Percentiles rank a stretch among this genome's conserved stretches.
These are phyloP conservation scores for Temnothorax curvispinosus DNA, from an alignment of 1,140 invertebrate genomes.

Conservation along the genomic window DNA sequence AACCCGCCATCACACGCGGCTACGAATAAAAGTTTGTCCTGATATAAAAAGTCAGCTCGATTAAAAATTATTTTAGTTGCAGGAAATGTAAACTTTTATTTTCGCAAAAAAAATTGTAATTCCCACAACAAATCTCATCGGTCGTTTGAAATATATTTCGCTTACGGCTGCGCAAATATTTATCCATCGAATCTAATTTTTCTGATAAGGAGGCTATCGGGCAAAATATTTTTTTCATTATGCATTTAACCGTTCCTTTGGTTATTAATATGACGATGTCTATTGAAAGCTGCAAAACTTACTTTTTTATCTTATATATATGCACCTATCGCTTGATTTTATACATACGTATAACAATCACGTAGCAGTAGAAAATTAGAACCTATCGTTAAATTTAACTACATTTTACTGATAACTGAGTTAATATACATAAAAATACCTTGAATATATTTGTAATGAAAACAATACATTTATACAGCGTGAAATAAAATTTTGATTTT, in stretches of 20 bases:
- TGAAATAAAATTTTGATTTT: constrained; percentile 38
- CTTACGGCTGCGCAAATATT: constrained; percentile 47
- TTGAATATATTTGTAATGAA: constrained; percentile 20
- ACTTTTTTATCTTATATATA: not conserved
- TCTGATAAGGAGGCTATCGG: constrained; percentile 23
- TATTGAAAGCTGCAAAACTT: not conserved
- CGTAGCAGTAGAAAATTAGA: not conserved
- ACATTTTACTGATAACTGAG: constrained; percentile 16
- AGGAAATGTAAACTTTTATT: constrained; percentile 64
- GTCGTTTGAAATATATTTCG: constrained; percentile 57
- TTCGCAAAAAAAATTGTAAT: constrained; percentile 58
- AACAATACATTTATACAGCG: constrained; percentile 17
- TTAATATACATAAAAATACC: constrained; percentile 37
- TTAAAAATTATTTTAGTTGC: constrained; percentile 58
- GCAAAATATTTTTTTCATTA: constrained; percentile 17
- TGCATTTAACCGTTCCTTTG: not conserved
- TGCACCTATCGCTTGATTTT: not conserved
- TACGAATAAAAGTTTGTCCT: constrained; percentile 58
- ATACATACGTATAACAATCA: not conserved
- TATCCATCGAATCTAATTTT: constrained; percentile 51
- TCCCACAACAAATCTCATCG: constrained; percentile 57
- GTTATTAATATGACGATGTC: constrained; percentile 3
- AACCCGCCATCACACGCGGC: not conserved
- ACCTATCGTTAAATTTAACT: constrained; percentile 36
- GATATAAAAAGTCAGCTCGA: constrained; percentile 59